Evolutionary conservation across 2,888 invertebrate genomes (phyloP).

Genomic region (Exephanes ischioxanthus): DNA sequence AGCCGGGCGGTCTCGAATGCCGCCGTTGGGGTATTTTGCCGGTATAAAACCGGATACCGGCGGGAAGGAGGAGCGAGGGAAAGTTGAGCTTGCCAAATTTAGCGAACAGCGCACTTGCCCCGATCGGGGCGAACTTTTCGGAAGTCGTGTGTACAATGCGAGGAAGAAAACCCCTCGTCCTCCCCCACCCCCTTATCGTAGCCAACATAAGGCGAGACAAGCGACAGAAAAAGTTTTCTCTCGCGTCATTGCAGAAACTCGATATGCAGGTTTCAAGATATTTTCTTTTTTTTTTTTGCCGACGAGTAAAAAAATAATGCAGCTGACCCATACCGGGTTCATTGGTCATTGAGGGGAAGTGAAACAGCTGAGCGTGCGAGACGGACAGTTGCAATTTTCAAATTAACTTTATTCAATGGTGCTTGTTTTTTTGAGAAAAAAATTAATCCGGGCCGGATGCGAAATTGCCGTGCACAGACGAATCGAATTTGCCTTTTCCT

Average conservation of each 20-base stretch:
- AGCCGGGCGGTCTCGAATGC: slow-evolving; percentile 9
- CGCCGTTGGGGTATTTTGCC: background rate
- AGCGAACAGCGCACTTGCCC: slow-evolving; percentile 38
- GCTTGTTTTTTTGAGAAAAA: too few species aligned
- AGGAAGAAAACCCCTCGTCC: background rate
- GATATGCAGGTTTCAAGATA: background rate
- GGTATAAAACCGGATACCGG: slow-evolving; percentile 10
- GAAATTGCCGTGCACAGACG: too few species aligned
- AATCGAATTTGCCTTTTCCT: too few species aligned
- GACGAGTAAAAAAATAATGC: background rate
- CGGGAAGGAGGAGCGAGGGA: slow-evolving; percentile 14
- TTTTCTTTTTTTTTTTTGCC: background rate
- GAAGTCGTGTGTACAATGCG: slow-evolving; percentile 16
- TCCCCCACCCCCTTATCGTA: background rate
- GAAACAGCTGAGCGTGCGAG: too few species aligned
- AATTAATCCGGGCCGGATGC: too few species aligned
- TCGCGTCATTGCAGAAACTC: background rate
- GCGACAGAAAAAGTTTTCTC: background rate
- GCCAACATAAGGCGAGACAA: background rate
- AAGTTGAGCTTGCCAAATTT: slow-evolving; percentile 71
- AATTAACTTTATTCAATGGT: too few species aligned
- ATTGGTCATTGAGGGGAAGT: background rate
- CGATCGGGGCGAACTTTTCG: slow-evolving; percentile 55
- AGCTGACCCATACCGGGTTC: background rate
- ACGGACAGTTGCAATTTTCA: too few species aligned